A percentile compares a stretch with the other conserved stretches of the same genome.
phyloP scores from a whole-genome alignment of 1,140 invertebrate species.

The Tetramorium alpestre region DNA sequence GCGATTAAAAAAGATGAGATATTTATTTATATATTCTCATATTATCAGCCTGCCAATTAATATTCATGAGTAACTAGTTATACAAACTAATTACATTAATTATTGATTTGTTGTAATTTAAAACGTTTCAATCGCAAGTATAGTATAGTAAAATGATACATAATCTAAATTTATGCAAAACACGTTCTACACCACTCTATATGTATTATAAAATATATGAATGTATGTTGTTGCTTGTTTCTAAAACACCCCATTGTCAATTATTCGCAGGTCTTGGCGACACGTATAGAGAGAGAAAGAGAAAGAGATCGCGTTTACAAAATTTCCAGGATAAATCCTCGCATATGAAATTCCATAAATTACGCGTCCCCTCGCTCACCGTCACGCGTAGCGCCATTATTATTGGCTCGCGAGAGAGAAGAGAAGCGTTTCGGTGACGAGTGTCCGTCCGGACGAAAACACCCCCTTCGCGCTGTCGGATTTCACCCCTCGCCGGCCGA shows the following conservation, averaged over 20 bases:
- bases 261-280: not conserved
- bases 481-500: constrained; percentile 60
- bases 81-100: not conserved
- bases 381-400: constrained; percentile 51
- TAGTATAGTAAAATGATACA: not conserved
- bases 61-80: not conserved
- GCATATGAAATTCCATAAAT: constrained; percentile 71
- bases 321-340: constrained; percentile 60
- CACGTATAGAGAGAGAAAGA: too few relatives aligned
- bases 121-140: not conserved
- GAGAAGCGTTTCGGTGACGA: constrained; percentile 65
- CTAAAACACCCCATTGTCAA: constrained; percentile 3
- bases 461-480: constrained; percentile 64
- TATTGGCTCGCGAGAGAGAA: constrained; percentile 43
- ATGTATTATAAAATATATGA: not conserved
- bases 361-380: constrained; percentile 43
- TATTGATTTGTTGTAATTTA: not conserved
- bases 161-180: not conserved
- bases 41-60: not conserved
- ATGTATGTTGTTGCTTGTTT: not conserved
- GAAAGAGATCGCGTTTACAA: constrained; percentile 42
- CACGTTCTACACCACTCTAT: not conserved
- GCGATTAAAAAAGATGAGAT: not conserved
- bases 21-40: not conserved
- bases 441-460: constrained; percentile 70